Evolutionary conservation across 2,888 invertebrate species (phyloP).

Genomic region (Drosophila greeni): DNA sequence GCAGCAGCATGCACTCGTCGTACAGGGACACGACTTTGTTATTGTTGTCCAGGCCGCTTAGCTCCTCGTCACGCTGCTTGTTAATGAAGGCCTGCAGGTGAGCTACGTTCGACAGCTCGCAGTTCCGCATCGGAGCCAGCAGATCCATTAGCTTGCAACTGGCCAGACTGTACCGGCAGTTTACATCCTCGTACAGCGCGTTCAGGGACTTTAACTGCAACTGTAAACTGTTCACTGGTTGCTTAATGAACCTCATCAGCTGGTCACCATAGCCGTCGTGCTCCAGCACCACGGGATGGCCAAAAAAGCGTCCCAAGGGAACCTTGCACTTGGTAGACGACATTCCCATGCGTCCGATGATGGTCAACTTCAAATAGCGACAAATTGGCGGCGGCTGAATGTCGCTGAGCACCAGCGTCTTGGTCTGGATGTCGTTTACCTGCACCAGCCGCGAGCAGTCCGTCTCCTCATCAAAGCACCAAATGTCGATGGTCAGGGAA

Average conservation of each 20-base stretch:
- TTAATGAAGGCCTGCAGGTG: constrained; percentile 91
- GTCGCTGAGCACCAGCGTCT: constrained; percentile 91
- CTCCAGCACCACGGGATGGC: constrained; percentile 89
- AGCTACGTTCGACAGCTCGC: constrained; percentile 89
- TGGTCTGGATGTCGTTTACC: constrained; percentile 91
- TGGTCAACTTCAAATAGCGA: constrained; percentile 93
- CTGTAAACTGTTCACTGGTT: constrained; percentile 71
- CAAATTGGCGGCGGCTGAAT: constrained; percentile 94
- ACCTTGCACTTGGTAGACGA: constrained; percentile 93
- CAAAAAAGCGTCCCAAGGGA: constrained; percentile 95
- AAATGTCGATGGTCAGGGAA: constrained; percentile 92
- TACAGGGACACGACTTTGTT: constrained; percentile 80
- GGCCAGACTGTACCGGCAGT: constrained; percentile 89
- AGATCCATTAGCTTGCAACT: constrained; percentile 90
- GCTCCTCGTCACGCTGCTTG: constrained; percentile 82
- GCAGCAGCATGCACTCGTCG: constrained; percentile 85
- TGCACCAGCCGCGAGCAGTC: constrained; percentile 91
- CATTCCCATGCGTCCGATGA: constrained; percentile 94
- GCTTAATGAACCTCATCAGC: constrained; percentile 72
- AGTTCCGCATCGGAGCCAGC: constrained; percentile 86
- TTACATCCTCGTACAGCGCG: constrained; percentile 87
- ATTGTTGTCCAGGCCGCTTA: constrained; percentile 78
- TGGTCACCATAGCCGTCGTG: constrained; percentile 80
- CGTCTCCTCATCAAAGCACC: constrained; percentile 91
- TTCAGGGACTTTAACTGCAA: constrained; percentile 84